phyloP scores from a whole-genome alignment of 2,888 invertebrate genomes.

The Leptopilina myrica region DNA sequence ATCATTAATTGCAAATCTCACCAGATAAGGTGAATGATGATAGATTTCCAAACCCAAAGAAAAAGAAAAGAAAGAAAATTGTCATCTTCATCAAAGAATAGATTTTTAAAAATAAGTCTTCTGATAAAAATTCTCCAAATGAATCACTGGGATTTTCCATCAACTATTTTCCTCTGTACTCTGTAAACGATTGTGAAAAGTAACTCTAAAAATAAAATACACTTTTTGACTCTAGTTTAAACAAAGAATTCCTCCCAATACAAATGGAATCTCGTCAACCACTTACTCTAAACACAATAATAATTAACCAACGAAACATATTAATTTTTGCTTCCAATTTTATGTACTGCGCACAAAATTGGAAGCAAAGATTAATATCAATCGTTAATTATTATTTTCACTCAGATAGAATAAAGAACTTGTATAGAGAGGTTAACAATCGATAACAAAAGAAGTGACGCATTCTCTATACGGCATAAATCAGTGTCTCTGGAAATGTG shows the following conservation, averaged over 20 bases:
- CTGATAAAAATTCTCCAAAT: too few species aligned
- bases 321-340: slow-evolving; percentile 24
- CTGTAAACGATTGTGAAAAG: too few species aligned
- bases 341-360: slow-evolving; percentile 5
- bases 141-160: too few species aligned
- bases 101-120: background rate
- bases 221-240: too few species aligned
- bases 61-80: background rate
- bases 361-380: slow-evolving; percentile 23
- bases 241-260: too few species aligned
- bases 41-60: background rate
- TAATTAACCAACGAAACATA: background rate
- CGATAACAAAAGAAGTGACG: slow-evolving; percentile 52
- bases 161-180: too few species aligned
- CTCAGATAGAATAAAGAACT: slow-evolving; percentile 42
- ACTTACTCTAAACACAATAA: too few species aligned
- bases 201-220: too few species aligned
- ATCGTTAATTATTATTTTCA: slow-evolving; percentile 39
- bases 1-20: slow-evolving; percentile 11
- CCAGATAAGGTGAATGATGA: slow-evolving; percentile 10
- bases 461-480: slow-evolving; percentile 46
- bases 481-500: slow-evolving; percentile 48
- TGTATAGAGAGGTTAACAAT: slow-evolving; percentile 49
- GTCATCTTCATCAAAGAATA: background rate
- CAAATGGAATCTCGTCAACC: too few species aligned